Percentiles rank a stretch among this genome's conserved stretches.
phyloP scores from a whole-genome alignment of 2,888 invertebrate genomes.

The Siphonodentalium dalli region DNA sequence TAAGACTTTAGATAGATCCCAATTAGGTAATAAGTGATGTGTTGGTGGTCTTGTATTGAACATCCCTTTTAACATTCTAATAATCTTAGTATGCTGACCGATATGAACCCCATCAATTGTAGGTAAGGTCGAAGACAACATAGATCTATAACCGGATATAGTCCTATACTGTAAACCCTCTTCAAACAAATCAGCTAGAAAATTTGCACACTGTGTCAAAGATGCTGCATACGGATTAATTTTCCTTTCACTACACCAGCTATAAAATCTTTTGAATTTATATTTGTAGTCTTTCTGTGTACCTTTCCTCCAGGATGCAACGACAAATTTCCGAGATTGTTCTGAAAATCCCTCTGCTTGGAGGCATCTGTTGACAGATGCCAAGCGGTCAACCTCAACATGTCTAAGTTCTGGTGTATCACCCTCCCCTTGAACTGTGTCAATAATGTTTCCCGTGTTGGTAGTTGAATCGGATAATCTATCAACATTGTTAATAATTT shows the following conservation, averaged over 20 bases:
- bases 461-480: background rate
- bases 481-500: constrained; percentile 1
- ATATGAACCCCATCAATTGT: constrained; percentile 12
- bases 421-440: constrained; percentile 7
- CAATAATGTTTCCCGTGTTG: background rate
- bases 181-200: background rate
- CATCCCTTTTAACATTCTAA: constrained; percentile 18
- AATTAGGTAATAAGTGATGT: constrained; percentile 18
- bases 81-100: constrained; percentile 27
- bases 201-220: background rate
- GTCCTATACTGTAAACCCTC: too few relatives aligned
- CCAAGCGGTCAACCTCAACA: constrained; percentile 6
- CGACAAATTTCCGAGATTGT: too few relatives aligned
- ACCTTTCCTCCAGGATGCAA: constrained; percentile 3
- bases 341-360: too few relatives aligned
- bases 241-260: too few relatives aligned
- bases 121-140: constrained; percentile 19
- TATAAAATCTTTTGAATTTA: constrained; percentile 1
- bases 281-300: background rate
- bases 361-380: constrained; percentile 8
- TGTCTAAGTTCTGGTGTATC: background rate
- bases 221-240: too few relatives aligned
- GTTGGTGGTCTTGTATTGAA: constrained; percentile 25
- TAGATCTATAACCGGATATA: too few relatives aligned
- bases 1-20: constrained; percentile 21